Conservation (phyloP, 2,797 vertebrate genomes). For the Micrastur ruficollis region DNA sequence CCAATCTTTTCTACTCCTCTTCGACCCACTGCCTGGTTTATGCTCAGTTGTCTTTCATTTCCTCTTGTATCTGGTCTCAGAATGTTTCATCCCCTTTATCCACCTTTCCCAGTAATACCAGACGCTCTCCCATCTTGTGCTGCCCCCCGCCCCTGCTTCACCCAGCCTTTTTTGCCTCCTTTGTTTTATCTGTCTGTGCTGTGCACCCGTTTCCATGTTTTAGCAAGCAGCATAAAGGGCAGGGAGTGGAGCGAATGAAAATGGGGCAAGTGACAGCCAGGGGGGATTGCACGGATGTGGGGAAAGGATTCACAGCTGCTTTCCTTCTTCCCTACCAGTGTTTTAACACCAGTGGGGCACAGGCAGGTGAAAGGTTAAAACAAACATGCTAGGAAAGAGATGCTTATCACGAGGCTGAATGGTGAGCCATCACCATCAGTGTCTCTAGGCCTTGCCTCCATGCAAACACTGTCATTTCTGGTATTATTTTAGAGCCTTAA, state of each 20-base stretch:
- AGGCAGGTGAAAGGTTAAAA: not conserved
- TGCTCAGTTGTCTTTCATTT: accelerated
- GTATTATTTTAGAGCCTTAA: not conserved
- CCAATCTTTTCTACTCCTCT: not conserved
- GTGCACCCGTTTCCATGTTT: not conserved
- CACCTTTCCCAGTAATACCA: not conserved
- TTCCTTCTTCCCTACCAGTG: not conserved
- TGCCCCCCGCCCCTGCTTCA: not conserved
- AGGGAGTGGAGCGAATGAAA: not conserved
- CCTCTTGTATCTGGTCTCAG: accelerated
- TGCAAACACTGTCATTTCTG: not conserved
- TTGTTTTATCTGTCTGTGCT: accelerated
- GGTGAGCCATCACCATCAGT: not conserved
- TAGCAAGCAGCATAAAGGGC: not conserved
- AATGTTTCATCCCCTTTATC: not conserved
- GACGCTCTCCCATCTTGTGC: too few relatives aligned
- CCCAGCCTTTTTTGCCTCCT: not conserved
- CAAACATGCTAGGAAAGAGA: not conserved
- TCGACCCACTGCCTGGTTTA: not conserved
- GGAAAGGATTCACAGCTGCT: not conserved
- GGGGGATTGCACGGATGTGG: accelerated
- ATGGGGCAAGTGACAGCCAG: accelerated
- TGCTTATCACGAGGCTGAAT: not conserved
- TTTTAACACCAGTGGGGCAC: not conserved
- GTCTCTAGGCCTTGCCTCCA: not conserved